Conservation (phyloP, 2,113 vertebrate species). For the Megalops atlanticus region DNA sequence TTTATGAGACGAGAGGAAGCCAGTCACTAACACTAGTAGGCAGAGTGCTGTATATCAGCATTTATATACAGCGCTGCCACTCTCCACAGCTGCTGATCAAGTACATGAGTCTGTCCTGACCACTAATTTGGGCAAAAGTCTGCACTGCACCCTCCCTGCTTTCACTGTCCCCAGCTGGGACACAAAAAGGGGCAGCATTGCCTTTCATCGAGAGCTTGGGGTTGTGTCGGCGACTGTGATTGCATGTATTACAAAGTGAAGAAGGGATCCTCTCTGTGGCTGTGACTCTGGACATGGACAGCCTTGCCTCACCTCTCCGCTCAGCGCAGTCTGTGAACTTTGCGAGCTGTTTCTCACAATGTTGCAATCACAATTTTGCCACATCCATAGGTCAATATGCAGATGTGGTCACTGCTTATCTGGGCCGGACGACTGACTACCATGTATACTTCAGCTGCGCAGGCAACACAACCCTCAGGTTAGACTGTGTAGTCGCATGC, state of each 20-base stretch:
- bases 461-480: background rate
- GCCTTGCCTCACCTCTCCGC: no score
- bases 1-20: background rate
- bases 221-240: slow-evolving; percentile 37
- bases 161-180: slow-evolving; percentile 38
- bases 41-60: slow-evolving; percentile 47
- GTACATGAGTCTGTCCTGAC: slow-evolving; percentile 69
- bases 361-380: no score
- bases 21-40: background rate
- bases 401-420: no score
- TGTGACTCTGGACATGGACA: no score
- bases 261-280: no score
- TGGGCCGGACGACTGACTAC: background rate
- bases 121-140: slow-evolving; percentile 75
- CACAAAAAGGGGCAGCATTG: slow-evolving; percentile 54
- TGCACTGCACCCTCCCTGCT: slow-evolving; percentile 46
- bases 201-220: slow-evolving; percentile 1
- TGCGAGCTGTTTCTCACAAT: no score
- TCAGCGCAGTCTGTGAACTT: no score
- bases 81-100: slow-evolving; percentile 57
- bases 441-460: slow-evolving; percentile 30
- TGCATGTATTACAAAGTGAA: no score
- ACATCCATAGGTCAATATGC: no score
- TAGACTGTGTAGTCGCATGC: slow-evolving; percentile 22
- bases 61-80: background rate